Base-by-base conservation (phyloP, 1,140 invertebrate genomes). In the Zelostemma sp. region DNA sequence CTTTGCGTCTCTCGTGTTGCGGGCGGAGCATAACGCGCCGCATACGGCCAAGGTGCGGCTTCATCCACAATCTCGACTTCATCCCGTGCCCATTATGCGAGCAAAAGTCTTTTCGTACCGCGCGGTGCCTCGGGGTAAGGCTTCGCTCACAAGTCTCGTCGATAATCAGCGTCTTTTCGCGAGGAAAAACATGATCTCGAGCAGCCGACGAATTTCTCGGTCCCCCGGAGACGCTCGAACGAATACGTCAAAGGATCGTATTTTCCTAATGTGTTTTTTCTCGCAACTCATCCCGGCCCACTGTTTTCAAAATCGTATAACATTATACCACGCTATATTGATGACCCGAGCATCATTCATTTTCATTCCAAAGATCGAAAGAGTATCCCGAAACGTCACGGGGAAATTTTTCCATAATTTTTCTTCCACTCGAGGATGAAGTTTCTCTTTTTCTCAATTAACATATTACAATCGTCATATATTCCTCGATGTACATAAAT, bases 1-100 rank as follows among this genome's bases (percentile, higher is more conserved):
- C 61, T 76, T 78, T 71, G 73, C 71, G 71, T 80, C 66, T 68
- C 70, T 69, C 62, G 74, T 79, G 57, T 80, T 77, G 79, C 80
- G 79, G 80, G 72, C 81, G 78, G 77, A 81, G 73, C 72, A 76
- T 75, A 77, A 72, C 60, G 62, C 71, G 66, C 62, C 58, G 61
- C 57, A 71, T 73, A 64, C 54, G 65, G 73, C 67, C 73, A 81
- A 82, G 81, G 80, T 81, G 80, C 79, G 79, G 79, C 77, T 79
- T 78, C 73, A 76, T 80, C 75, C 78, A 73, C 75, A 81, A 81
- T 82, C 79, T 79, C 66, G 75, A 73, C 68, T 80, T 76, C 74
- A 77, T 75, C 78, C 77, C 74, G 71, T 75, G 68, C 72, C 75
- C 72, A 79, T 80, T 80, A 79, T 76, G 67, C 75, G 68, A 75